Conservation (phyloP, 2,797 vertebrate genomes). For the Alcedo quadribrachys region DNA sequence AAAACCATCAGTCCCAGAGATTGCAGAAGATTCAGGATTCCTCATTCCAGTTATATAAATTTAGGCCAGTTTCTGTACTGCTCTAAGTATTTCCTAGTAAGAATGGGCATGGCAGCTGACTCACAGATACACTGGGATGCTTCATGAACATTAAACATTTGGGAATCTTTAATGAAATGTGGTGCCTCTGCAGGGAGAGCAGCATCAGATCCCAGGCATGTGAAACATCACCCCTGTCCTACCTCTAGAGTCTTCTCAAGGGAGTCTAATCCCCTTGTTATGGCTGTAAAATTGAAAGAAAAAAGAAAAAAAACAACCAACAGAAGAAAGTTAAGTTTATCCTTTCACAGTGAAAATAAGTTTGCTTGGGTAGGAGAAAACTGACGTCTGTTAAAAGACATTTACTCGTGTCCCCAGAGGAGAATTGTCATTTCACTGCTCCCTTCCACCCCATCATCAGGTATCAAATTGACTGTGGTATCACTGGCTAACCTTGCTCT, state of each 20-base stretch:
- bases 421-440: conserved; percentile 67
- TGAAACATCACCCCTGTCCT: background rate
- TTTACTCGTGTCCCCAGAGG: conserved; percentile 40
- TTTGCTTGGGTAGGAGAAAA: conserved; percentile 20
- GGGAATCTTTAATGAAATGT: background rate
- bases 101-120: background rate
- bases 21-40: background rate
- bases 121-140: background rate
- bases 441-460: conserved; percentile 65
- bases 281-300: background rate
- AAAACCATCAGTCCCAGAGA: background rate
- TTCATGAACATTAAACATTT: background rate
- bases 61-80: background rate
- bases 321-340: background rate
- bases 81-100: background rate
- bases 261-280: conserved; percentile 8
- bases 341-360: background rate
- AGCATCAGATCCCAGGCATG: background rate
- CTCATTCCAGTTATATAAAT: background rate
- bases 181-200: background rate
- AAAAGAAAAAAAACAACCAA: background rate
- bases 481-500: conserved; percentile 63
- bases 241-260: background rate
- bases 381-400: background rate
- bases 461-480: conserved; percentile 57